Percentiles rank a stretch among this genome's conserved stretches.
These are phyloP conservation scores for Eristalis intricaria DNA, from an alignment of 2,888 invertebrate species.

Conservation along the genomic window DNA sequence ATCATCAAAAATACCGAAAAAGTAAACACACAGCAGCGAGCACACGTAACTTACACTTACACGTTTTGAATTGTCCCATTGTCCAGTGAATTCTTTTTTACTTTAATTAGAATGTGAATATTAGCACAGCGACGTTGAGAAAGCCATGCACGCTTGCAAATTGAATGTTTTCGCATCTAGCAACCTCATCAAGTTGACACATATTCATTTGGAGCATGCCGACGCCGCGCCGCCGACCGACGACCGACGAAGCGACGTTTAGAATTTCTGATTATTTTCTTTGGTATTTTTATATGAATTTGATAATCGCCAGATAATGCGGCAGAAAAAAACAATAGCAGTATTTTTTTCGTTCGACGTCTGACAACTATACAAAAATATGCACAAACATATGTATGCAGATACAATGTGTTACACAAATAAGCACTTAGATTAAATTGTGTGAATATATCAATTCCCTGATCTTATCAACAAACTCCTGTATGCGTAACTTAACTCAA, in stretches of 20 bases:
- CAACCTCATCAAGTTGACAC: conserved; percentile 48
- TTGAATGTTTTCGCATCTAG: conserved; percentile 15
- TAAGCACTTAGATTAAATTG: conserved; percentile 8
- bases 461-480: conserved; percentile 21
- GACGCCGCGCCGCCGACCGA: no score
- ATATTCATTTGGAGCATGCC: conserved; percentile 31
- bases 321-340: background rate
- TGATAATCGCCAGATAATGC: background rate
- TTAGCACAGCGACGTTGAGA: background rate
- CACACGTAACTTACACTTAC: background rate
- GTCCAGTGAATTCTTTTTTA: background rate
- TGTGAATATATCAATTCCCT: conserved; percentile 20
- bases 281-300: conserved; percentile 28
- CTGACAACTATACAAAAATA: background rate
- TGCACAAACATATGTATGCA: background rate
- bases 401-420: background rate
- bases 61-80: conserved; percentile 1
- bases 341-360: background rate
- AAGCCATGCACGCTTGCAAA: conserved; percentile 20
- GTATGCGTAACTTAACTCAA: conserved; percentile 21
- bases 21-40: background rate
- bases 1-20: conserved; percentile 17
- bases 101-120: conserved; percentile 12
- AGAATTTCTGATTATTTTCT: conserved; percentile 23
- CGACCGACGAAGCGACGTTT: background rate